Evolutionary conservation across 1,140 invertebrate genomes (phyloP).

Genomic region (Pogonognathellus flavescens): DNA sequence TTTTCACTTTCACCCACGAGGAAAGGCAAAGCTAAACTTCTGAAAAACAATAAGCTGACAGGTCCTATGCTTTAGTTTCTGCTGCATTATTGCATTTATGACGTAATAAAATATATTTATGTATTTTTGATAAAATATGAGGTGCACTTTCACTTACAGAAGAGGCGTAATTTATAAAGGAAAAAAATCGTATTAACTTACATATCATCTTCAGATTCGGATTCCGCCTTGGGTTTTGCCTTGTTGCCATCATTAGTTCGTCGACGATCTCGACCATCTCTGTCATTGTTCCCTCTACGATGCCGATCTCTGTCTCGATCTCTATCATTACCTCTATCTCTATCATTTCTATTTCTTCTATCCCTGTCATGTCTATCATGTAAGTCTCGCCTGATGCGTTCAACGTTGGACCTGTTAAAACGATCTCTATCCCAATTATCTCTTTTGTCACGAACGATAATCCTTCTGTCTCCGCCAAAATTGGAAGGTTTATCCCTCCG

Average conservation of each 20-base stretch:
- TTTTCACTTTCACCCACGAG: constrained; percentile 52
- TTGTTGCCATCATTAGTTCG: background rate
- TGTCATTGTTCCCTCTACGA: constrained; percentile 72
- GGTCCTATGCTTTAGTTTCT: constrained; percentile 44
- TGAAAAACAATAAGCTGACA: constrained; percentile 53
- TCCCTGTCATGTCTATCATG: constrained; percentile 37
- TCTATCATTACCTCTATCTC: constrained; percentile 59
- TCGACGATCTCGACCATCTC: constrained; percentile 72
- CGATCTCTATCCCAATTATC: constrained; percentile 68
- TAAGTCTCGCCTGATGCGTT: constrained; percentile 38
- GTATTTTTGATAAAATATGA: constrained; percentile 9
- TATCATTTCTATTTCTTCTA: constrained; percentile 56
- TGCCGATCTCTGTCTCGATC: constrained; percentile 69
- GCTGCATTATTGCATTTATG: constrained; percentile 39
- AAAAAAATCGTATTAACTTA: constrained; percentile 56
- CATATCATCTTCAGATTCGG: constrained; percentile 58
- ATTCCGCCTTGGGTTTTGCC: background rate
- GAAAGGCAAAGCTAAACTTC: constrained; percentile 53
- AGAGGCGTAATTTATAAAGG: background rate
- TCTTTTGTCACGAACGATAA: constrained; percentile 67
- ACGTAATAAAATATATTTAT: background rate
- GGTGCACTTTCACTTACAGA: background rate
- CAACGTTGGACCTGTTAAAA: constrained; percentile 35
- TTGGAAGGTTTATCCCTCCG: constrained; percentile 61
- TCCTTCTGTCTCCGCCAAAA: constrained; percentile 69